These are phyloP conservation scores for Phanerotoma sp. DNA, from an alignment of 2,888 invertebrate species.

Conservation along the genomic window DNA sequence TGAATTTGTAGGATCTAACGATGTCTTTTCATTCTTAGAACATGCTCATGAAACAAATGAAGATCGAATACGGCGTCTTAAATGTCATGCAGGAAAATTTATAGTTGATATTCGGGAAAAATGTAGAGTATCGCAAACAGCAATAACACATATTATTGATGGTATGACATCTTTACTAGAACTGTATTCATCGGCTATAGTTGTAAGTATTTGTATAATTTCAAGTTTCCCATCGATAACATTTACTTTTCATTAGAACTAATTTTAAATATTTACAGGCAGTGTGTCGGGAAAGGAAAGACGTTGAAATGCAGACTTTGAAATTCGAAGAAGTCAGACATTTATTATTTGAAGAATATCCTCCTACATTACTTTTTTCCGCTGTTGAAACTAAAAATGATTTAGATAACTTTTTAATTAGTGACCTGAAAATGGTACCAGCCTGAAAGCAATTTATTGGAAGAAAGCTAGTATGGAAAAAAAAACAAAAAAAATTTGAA, in stretches of 20 bases:
- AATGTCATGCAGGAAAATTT: constrained; percentile 14
- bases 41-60: too few relatives aligned
- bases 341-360: constrained; percentile 4
- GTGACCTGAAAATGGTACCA: constrained; percentile 23
- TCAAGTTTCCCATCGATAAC: too few relatives aligned
- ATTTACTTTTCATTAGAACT: background rate
- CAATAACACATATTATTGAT: constrained; percentile 18
- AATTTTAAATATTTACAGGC: constrained; percentile 2
- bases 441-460: constrained; percentile 5
- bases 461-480: constrained; percentile 9
- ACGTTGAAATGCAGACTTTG: background rate
- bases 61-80: background rate
- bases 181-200: constrained; percentile 6
- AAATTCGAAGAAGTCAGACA: constrained; percentile 4
- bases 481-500: background rate
- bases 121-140: constrained; percentile 16
- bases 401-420: constrained; percentile 14
- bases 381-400: constrained; percentile 11
- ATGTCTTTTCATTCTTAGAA: too few relatives aligned
- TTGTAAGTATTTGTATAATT: constrained; percentile 6
- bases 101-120: constrained; percentile 21
- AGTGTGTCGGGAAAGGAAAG: background rate
- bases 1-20: too few relatives aligned
- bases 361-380: constrained; percentile 13
- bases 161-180: constrained; percentile 18